Base-by-base conservation (phyloP, 2,797 vertebrate genomes). In the Thunnus albacares region DNA sequence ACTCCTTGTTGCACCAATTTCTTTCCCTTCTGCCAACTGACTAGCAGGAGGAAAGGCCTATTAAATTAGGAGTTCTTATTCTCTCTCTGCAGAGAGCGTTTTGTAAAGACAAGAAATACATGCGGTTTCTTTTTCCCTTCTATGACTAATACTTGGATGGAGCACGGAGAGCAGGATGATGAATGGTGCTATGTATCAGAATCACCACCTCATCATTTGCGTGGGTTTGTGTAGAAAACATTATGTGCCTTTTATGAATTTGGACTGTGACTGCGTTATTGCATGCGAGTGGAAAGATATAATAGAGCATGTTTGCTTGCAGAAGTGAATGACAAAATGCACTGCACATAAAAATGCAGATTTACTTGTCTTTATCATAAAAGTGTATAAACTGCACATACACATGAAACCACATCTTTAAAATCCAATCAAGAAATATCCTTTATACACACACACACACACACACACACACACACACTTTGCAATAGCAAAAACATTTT, bases 181-280 rank as follows among this genome's bases (percentile, higher is more conserved):
- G 69, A 85, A 84, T 72, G 77, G 58, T 2, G 64, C 62, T 15
- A 7, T 63, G 47, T 24, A 71, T 80, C 58, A 71, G 71, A 82
- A 75, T 62, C 76, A 75, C 51, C 68, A 43, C 71, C 64, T 78
- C 30, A 78, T 72, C 3, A 2, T 38, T 11, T 53, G 45, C 45
- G 79, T 75, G 71, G 62, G 70, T 35, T 82, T 81, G 79, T 79
- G 70, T n/a, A n/a, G 73, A 76, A 80, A 79, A 77, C 67, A 81
- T 77, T 26, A 74, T 47, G 47, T n/a, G 61, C 24, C 53, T 64
- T 78, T 72, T 55, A 75, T 77, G 71, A 81, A 11, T 82, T 71
- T 13, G 75, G 24, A 55, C 66, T 55, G 47, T 61, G 45, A 47
- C 28, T 20, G 26, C 63, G 43, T 77, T 24, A 14, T 3, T 33